Evolutionary conservation across 2,113 vertebrate genomes (phyloP).

Genomic region (Pycnonotus jocosus): DNA sequence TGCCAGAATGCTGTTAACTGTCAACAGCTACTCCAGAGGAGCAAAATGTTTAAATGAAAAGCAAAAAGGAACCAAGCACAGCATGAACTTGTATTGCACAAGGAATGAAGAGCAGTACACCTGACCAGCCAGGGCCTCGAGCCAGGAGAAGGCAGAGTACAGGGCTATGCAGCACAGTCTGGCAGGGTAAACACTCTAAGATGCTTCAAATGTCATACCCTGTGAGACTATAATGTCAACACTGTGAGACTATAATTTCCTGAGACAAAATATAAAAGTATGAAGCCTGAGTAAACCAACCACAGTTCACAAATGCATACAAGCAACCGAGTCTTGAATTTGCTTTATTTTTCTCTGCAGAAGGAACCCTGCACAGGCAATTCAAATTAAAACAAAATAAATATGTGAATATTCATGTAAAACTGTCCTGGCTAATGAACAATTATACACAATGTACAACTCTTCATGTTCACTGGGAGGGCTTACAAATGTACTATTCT

Average conservation of each 20-base stretch:
- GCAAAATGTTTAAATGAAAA: not conserved
- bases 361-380: constrained; percentile 86
- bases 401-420: constrained; percentile 97
- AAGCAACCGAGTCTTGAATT: constrained; percentile 62
- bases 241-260: not conserved
- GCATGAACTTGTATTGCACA: fast-evolving
- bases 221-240: too few species aligned
- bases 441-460: constrained; percentile 99
- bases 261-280: not conserved
- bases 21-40: not conserved
- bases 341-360: constrained; percentile 84
- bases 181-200: not conserved
- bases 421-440: constrained; percentile 92
- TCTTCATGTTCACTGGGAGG: constrained; percentile 73
- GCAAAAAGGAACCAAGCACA: not conserved
- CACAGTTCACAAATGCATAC: not conserved
- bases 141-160: not conserved
- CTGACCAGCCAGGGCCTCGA: not conserved
- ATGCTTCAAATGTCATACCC: not conserved
- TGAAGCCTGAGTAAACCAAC: not conserved
- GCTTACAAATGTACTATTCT: constrained; percentile 81
- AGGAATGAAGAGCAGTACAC: not conserved
- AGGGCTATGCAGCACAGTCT: not conserved
- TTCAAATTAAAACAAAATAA: constrained; percentile 98
- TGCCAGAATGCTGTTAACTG: not conserved